Evolutionary conservation across 2,113 vertebrate genomes (phyloP).

Genomic region (Pao palembangensis): DNA sequence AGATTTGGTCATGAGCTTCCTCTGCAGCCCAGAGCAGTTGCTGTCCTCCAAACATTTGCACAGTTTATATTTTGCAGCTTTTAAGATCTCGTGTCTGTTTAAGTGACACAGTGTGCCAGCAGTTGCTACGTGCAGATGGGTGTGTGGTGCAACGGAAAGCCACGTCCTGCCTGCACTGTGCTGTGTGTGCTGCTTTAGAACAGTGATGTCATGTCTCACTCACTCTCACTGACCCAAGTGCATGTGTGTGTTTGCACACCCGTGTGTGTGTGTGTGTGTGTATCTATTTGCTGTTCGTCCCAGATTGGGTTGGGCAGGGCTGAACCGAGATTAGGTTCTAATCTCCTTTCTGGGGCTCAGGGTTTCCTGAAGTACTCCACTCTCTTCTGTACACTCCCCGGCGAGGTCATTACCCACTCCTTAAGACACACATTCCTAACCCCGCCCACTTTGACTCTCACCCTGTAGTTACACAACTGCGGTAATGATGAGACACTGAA

Average conservation of each 20-base stretch:
- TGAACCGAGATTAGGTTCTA: slow-evolving; percentile 72
- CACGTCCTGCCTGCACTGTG: slow-evolving; percentile 50
- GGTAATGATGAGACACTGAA: slow-evolving; percentile 33
- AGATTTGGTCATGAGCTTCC: slow-evolving; percentile 12
- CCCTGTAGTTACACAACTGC: slow-evolving; percentile 56
- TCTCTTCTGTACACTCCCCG: slow-evolving; percentile 32
- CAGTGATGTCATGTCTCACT: slow-evolving; percentile 72
- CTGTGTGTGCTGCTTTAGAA: slow-evolving; percentile 59
- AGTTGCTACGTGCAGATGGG: slow-evolving; percentile 27
- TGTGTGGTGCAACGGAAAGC: slow-evolving; percentile 52
- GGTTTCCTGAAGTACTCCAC: slow-evolving; percentile 64
- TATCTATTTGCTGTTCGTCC: slow-evolving; percentile 20
- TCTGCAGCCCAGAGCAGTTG: slow-evolving; percentile 2
- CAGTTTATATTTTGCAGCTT: slow-evolving; percentile 3
- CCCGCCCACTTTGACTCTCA: slow-evolving; percentile 27
- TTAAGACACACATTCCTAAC: slow-evolving; percentile 23
- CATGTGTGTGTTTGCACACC: slow-evolving; percentile 17
- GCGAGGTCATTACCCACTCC: slow-evolving; percentile 45
- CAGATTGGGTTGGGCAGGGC: slow-evolving; percentile 63
- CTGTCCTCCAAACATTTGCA: neutral
- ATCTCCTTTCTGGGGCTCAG: slow-evolving; percentile 63
- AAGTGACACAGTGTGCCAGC: slow-evolving; percentile 15
- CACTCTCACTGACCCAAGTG: slow-evolving; percentile 57
- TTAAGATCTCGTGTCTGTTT: slow-evolving; percentile 2
- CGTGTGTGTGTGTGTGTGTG: slow-evolving; percentile 9